Evolutionary conservation across 1,140 invertebrate species (phyloP).

Genomic region (Musca vetustissima): DNA sequence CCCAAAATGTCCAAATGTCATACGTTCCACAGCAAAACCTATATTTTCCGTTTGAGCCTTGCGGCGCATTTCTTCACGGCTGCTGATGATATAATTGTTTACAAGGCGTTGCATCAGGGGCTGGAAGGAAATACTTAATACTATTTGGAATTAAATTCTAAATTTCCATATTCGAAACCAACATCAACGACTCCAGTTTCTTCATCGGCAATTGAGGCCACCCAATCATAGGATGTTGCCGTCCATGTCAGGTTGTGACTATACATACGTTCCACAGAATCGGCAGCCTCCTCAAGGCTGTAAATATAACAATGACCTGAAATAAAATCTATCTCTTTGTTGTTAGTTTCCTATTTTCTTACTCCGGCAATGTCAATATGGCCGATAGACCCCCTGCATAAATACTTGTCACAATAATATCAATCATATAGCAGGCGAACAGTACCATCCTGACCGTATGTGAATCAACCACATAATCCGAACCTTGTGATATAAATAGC

Average conservation of each 20-base stretch:
- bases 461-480: slow-evolving; percentile 37
- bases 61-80: slow-evolving; percentile 30
- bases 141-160: neutral
- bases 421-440: slow-evolving; percentile 45
- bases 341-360: too few species aligned
- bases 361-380: slow-evolving; percentile 44
- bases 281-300: slow-evolving; percentile 44
- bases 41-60: slow-evolving; percentile 42
- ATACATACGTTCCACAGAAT: slow-evolving; percentile 42
- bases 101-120: slow-evolving; percentile 33
- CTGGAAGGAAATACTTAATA: slow-evolving; percentile 25
- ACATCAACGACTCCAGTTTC: slow-evolving; percentile 33
- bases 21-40: slow-evolving; percentile 45
- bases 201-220: slow-evolving; percentile 29
- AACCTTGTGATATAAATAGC: slow-evolving; percentile 45
- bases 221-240: slow-evolving; percentile 41
- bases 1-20: slow-evolving; percentile 44
- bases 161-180: neutral
- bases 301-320: neutral
- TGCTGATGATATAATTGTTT: slow-evolving; percentile 33
- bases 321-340: neutral
- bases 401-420: slow-evolving; percentile 47
- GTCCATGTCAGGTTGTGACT: slow-evolving; percentile 43
- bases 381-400: slow-evolving; percentile 46
- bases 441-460: slow-evolving; percentile 39